Evolutionary conservation across 2,797 vertebrate genomes (phyloP), one percentile per base, ranked within the genome.

Genomic region (Myotis myotis): DNA sequence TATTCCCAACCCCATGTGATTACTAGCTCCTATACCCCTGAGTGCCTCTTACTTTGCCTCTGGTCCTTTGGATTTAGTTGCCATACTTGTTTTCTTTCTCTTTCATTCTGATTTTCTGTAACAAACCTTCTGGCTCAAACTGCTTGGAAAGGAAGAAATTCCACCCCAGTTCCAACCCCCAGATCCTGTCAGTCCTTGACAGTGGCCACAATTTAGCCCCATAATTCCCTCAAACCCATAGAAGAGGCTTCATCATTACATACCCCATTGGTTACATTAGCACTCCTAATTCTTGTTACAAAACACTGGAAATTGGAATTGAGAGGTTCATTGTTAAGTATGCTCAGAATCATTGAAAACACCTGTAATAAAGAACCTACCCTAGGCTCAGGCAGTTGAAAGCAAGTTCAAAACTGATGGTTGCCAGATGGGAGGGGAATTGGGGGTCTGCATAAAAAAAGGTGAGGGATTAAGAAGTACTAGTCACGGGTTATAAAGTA

Each of bases 61-160:
- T 60, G 44, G 68, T 72, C 6, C 20, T 87, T 72, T 81, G 51
- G 10, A 38, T 23, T 78, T 82, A 49, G 19, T 49, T 36, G 47
- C 22, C 36, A 57, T 55, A 25, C 44, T 72, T 84, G 25, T 70
- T 81, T 83, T 49, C 8, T 78, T 92, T 76, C 13, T 66, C 17
- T 79, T 62, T 84, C 25, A 47, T 68, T 41, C 70, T 87, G 25
- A 41, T 81, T 71, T 95, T 76, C 47, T 92, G 51, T 84, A 84
- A 53, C 36, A 94, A 81, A 60, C 5, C 38, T 82, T 87, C 55
- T 71, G 57, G 7, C 60, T 87, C 79, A 76, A 49, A 36, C 11
- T 49, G 10, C 20, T 49, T 93, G 17, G 44, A 62, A 74, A 49
- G 23, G 71, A 87, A 93, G 47, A 81, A 76, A 70, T 12, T 11